Evolutionary conservation across 2,888 invertebrate genomes (phyloP).

Genomic region (Apeira syringaria): DNA sequence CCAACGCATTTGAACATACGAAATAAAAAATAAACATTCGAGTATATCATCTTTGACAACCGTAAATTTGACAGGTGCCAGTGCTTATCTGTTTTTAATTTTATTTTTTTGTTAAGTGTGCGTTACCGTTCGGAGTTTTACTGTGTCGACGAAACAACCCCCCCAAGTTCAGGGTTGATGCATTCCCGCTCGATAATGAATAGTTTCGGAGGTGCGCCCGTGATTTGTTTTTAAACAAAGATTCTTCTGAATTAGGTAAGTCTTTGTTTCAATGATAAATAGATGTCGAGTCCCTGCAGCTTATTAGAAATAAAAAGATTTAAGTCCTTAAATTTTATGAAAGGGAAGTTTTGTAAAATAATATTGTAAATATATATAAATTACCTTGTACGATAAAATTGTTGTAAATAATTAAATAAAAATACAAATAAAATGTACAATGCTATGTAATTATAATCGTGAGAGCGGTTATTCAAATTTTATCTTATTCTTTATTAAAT

Average conservation of each 20-base stretch:
- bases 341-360: too few species aligned
- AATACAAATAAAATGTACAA: too few species aligned
- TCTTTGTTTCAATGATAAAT: conserved; percentile 1
- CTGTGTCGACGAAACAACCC: conserved; percentile 65
- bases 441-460: too few species aligned
- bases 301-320: too few species aligned
- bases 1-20: conserved; percentile 46
- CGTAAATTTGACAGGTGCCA: conserved; percentile 45
- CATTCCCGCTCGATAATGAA: conserved; percentile 77
- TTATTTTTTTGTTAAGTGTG: conserved; percentile 45
- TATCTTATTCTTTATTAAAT: too few species aligned
- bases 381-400: too few species aligned
- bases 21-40: conserved; percentile 38
- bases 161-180: conserved; percentile 82
- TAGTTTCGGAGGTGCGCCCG: conserved; percentile 43
- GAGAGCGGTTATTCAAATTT: too few species aligned
- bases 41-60: conserved; percentile 38
- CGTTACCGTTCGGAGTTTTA: conserved; percentile 50
- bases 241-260: conserved; percentile 27
- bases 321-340: too few species aligned
- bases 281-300: not conserved
- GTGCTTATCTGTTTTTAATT: conserved; percentile 41
- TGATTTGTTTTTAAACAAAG: conserved; percentile 34
- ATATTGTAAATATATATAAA: too few species aligned
- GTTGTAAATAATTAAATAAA: too few species aligned